These are phyloP conservation scores for Cepaea hortensis DNA, from an alignment of 2,888 invertebrate genomes.

Conservation along the genomic window DNA sequence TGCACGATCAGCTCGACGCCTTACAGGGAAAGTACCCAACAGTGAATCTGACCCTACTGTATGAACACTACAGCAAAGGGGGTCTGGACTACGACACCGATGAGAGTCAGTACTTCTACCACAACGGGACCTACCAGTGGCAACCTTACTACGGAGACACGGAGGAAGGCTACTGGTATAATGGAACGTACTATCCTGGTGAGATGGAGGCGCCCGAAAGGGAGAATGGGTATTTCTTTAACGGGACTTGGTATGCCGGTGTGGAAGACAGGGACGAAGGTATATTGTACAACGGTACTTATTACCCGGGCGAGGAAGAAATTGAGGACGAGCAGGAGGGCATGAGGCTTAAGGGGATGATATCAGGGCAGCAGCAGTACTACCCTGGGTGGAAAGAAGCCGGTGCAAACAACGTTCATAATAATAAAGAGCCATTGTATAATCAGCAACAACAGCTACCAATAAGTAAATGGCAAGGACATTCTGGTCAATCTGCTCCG, in stretches of 20 bases:
- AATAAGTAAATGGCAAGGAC: not conserved
- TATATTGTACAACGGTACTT: constrained; percentile 33
- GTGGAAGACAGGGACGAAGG: constrained; percentile 26
- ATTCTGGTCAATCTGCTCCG: not conserved
- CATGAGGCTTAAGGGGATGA: not conserved
- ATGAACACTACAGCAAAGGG: not conserved
- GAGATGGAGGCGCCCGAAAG: constrained; percentile 15
- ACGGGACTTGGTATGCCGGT: constrained; percentile 39
- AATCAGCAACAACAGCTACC: not conserved
- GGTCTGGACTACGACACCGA: constrained; percentile 12
- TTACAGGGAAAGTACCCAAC: constrained; percentile 43
- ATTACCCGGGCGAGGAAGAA: constrained; percentile 29
- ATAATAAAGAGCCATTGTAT: not conserved
- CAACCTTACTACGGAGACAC: constrained; percentile 6
- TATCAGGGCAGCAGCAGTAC: constrained; percentile 38
- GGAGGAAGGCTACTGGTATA: constrained; percentile 36
- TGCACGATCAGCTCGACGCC: constrained; percentile 28
- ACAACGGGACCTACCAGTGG: constrained; percentile 9
- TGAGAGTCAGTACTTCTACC: constrained; percentile 5
- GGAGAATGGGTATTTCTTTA: constrained; percentile 32
- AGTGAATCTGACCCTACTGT: constrained; percentile 48
- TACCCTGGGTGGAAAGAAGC: constrained; percentile 32
- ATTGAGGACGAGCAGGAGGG: constrained; percentile 37
- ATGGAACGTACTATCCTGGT: constrained; percentile 40
- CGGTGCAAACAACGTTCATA: constrained; percentile 2